These are phyloP conservation scores for Oncorhynchus tshawytscha DNA, from an alignment of 2,113 vertebrate species.

Conservation along the genomic window DNA sequence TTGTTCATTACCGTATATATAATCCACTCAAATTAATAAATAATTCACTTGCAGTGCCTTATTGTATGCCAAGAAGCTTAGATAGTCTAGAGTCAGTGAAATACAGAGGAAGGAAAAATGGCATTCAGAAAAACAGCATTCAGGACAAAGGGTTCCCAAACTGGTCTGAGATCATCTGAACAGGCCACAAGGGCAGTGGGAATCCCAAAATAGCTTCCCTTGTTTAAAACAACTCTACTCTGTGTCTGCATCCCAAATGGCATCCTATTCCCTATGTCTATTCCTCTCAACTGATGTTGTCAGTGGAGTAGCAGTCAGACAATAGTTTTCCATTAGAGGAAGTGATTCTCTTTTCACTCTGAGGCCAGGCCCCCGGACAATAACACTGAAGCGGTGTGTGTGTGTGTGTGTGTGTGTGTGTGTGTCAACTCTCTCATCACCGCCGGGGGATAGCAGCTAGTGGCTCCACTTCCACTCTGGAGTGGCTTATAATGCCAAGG, in stretches of 20 bases:
- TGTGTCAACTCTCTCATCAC: slow-evolving; percentile 56
- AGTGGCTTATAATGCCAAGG: slow-evolving; percentile 57
- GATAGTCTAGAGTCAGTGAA: slow-evolving; percentile 11
- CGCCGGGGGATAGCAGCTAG: slow-evolving; percentile 21
- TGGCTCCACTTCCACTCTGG: slow-evolving; percentile 38
- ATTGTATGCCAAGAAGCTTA: slow-evolving; percentile 39
- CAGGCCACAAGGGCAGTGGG: neutral
- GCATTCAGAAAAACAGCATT: neutral
- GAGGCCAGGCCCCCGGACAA: slow-evolving; percentile 58
- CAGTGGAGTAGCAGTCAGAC: slow-evolving; percentile 32
- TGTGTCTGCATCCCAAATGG: neutral
- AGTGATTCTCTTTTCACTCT: slow-evolving; percentile 27
- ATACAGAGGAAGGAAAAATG: slow-evolving; percentile 4
- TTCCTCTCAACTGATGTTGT: slow-evolving; percentile 46
- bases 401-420: too few relatives aligned
- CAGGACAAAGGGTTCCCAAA: neutral
- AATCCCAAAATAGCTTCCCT: slow-evolving; percentile 58
- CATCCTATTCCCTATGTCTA: slow-evolving; percentile 19
- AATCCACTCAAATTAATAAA: slow-evolving; percentile 40
- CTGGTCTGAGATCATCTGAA: neutral
- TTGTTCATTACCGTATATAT: slow-evolving; percentile 49
- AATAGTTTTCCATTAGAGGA: slow-evolving; percentile 72
- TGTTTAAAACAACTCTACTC: slow-evolving; percentile 39
- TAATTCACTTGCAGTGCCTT: slow-evolving; percentile 57
- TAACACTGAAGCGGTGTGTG: slow-evolving; percentile 47